phyloP scores from a whole-genome alignment of 2,113 vertebrate species.

The Tonatia bakeri region DNA sequence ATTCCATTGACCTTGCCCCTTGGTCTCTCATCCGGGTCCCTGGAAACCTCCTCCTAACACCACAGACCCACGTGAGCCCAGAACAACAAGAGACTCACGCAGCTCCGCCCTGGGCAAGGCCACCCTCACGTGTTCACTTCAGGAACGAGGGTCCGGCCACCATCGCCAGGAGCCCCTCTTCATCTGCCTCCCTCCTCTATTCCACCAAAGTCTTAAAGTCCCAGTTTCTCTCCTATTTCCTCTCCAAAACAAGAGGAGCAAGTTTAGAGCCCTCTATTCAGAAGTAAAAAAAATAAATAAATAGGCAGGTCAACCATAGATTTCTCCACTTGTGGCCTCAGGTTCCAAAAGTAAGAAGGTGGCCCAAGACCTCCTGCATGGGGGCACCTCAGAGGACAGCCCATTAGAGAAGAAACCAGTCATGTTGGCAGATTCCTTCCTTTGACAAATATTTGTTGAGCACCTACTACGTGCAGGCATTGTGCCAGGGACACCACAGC shows the following conservation, averaged over 20 bases:
- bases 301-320: not conserved
- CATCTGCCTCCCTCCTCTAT: not conserved
- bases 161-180: not conserved
- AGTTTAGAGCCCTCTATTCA: not conserved
- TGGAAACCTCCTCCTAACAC: not conserved
- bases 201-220: not conserved
- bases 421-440: not conserved
- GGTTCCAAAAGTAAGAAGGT: not conserved
- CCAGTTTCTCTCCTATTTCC: not conserved
- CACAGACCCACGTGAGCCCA: not conserved
- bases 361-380: not conserved
- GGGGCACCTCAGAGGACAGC: not conserved
- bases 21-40: not conserved
- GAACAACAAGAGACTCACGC: not conserved
- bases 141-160: not conserved
- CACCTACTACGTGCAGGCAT: not conserved
- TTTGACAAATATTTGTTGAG: not conserved
- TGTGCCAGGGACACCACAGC: not conserved
- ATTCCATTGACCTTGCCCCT: not conserved
- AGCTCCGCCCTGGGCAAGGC: not conserved
- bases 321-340: not conserved
- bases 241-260: not conserved
- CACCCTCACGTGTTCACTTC: fast-evolving
- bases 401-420: not conserved
- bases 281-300: not conserved